Conservation (phyloP, 2,797 vertebrate genomes). For the Leptoclinus maculatus region DNA sequence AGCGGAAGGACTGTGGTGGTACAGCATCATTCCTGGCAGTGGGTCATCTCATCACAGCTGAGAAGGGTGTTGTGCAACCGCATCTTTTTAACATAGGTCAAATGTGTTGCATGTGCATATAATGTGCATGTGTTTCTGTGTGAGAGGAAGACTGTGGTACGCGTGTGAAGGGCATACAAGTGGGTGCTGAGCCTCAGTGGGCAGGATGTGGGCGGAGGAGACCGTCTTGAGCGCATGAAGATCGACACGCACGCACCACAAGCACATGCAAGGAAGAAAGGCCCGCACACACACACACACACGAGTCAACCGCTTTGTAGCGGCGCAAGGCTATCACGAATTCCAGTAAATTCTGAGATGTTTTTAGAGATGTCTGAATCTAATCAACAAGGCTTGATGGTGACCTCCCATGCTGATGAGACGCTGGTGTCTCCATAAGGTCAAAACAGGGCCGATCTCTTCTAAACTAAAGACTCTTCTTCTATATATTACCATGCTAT, state of each 20-base stretch:
- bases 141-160: conserved; percentile 70
- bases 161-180: conserved; percentile 64
- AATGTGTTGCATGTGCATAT: conserved; percentile 53
- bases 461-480: background rate
- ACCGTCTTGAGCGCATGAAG: conserved; percentile 29
- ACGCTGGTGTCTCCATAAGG: conserved; percentile 33
- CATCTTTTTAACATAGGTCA: conserved; percentile 37
- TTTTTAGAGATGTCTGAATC: conserved; percentile 21
- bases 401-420: conserved; percentile 41
- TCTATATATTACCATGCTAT: background rate
- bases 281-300: background rate
- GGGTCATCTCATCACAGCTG: conserved; percentile 71
- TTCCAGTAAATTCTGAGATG: conserved; percentile 27
- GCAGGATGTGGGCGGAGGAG: conserved; percentile 75
- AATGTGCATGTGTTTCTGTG: conserved; percentile 28
- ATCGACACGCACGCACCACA: background rate
- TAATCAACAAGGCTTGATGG: conserved; percentile 30
- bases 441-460: conserved; percentile 12
- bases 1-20: conserved; percentile 48
- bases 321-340: conserved; percentile 44
- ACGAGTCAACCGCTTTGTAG: background rate
- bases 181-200: conserved; percentile 64
- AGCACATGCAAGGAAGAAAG: background rate
- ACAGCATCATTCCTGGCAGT: conserved; percentile 67
- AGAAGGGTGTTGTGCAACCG: conserved; percentile 62